Percentiles rank a stretch among this genome's conserved stretches.
phyloP scores from a whole-genome alignment of 2,888 invertebrate genomes.

The Drosophila putrida region DNA sequence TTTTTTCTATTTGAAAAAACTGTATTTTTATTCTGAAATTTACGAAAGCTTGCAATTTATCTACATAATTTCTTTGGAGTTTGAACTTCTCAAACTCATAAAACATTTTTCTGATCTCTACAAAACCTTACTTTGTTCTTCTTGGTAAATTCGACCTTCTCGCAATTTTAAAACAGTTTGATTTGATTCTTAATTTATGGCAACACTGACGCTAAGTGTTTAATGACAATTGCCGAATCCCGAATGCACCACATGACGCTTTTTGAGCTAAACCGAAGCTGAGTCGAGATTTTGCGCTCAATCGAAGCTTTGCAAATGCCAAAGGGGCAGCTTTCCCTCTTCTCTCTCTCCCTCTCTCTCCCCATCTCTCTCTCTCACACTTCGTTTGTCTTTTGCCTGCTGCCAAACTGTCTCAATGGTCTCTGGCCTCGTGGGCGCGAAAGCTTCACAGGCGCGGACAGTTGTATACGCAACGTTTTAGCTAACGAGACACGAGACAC shows the following conservation, averaged over 20 bases:
- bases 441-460: conserved; percentile 80
- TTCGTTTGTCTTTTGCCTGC: conserved; percentile 10
- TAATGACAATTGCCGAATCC: conserved; percentile 10
- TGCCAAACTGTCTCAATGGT: conserved; percentile 65
- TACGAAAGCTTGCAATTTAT: too few relatives aligned
- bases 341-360: not conserved
- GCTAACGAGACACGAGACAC: conserved; percentile 76
- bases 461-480: conserved; percentile 84
- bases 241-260: conserved; percentile 47
- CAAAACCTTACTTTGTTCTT: too few relatives aligned
- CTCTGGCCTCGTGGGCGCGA: conserved; percentile 72
- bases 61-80: too few relatives aligned
- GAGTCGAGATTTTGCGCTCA: conserved; percentile 55
- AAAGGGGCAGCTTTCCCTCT: conserved; percentile 10
- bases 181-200: not conserved
- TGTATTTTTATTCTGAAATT: too few relatives aligned
- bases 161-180: too few relatives aligned
- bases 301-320: conserved; percentile 38
- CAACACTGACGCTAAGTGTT: conserved; percentile 8
- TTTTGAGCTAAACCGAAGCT: conserved; percentile 62
- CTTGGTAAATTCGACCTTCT: too few relatives aligned
- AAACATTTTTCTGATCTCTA: too few relatives aligned
- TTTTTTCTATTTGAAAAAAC: too few relatives aligned
- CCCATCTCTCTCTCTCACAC: not conserved
- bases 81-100: too few relatives aligned